Conservation (phyloP, 2,113 vertebrate genomes). For the Proterorhinus semilunaris region DNA sequence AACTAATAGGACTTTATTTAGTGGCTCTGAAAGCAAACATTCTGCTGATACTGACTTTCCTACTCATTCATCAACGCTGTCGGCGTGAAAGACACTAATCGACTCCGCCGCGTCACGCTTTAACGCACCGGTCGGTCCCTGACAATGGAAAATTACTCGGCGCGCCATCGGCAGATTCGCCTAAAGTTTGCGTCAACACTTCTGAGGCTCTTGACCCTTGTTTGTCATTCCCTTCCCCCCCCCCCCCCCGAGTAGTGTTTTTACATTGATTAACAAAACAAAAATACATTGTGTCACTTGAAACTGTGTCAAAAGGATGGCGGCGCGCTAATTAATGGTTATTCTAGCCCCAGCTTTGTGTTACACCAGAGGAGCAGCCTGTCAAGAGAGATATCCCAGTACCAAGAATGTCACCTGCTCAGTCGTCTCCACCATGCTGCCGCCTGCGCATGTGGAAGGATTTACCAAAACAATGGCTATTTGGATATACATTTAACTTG, state of each 20-base stretch:
- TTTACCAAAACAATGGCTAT: slow-evolving; percentile 25
- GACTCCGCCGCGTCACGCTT: slow-evolving; percentile 48
- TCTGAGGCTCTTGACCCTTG: neutral
- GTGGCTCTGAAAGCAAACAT: slow-evolving; percentile 33
- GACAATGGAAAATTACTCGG: slow-evolving; percentile 58
- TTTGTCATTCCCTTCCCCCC: slow-evolving; percentile 33
- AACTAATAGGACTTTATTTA: slow-evolving; percentile 47
- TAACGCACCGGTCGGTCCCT: slow-evolving; percentile 29
- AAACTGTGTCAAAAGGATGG: slow-evolving; percentile 72
- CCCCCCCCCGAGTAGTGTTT: slow-evolving; percentile 19
- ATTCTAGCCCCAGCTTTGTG: slow-evolving; percentile 80
- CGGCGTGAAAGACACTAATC: slow-evolving; percentile 15
- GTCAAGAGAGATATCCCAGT: slow-evolving; percentile 58
- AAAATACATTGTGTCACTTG: slow-evolving; percentile 67
- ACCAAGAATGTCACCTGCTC: slow-evolving; percentile 56
- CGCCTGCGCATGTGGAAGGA: slow-evolving; percentile 24
- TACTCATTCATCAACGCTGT: slow-evolving; percentile 39
- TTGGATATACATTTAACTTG: slow-evolving; percentile 10
- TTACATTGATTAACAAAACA: slow-evolving; percentile 70
- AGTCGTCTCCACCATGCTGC: slow-evolving; percentile 31
- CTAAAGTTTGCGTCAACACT: neutral
- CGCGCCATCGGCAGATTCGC: slow-evolving; percentile 3
- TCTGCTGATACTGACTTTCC: slow-evolving; percentile 40
- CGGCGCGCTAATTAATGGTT: slow-evolving; percentile 80
- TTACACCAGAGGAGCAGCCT: slow-evolving; percentile 69